Evolutionary conservation across 1,140 invertebrate species (phyloP).

Genomic region (Anoplolepis gracilipes): DNA sequence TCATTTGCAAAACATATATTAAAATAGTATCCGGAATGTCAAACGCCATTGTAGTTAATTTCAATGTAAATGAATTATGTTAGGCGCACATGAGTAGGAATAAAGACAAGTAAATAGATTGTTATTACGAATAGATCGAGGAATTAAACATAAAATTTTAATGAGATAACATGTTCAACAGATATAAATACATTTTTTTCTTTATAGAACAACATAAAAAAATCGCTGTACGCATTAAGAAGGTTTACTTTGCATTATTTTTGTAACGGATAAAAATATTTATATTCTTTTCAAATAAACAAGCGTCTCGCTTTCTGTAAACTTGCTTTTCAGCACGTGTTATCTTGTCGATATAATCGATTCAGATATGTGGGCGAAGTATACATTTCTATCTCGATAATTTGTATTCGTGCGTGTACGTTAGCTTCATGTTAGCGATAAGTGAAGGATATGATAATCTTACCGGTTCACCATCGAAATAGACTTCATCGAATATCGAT

Average conservation of each 20-base stretch:
- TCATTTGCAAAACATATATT: conserved; percentile 12
- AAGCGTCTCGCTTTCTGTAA: background rate
- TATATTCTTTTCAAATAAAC: background rate
- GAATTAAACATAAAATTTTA: conserved; percentile 6
- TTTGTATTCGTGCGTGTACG: conserved; percentile 17
- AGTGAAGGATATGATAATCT: background rate
- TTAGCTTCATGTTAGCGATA: conserved; percentile 13
- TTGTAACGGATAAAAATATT: background rate
- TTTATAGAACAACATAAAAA: background rate
- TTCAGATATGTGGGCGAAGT: conserved; percentile 10
- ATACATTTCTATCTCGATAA: conserved; percentile 29
- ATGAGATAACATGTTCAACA: background rate
- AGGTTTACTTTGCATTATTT: background rate
- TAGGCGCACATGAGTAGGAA: background rate
- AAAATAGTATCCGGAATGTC: conserved; percentile 14
- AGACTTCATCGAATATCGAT: background rate
- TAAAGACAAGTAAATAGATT: conserved; percentile 16
- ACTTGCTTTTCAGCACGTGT: conserved; percentile 12
- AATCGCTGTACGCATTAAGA: background rate
- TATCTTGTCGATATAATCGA: conserved; percentile 47
- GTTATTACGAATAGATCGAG: background rate
- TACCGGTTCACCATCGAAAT: conserved; percentile 29
- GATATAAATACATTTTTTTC: conserved; percentile 5
- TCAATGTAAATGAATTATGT: conserved; percentile 20
- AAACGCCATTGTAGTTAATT: conserved; percentile 10